phyloP scores from a whole-genome alignment of 1,140 invertebrate species.

The Pachyrhynchus sulphureomaculatus region DNA sequence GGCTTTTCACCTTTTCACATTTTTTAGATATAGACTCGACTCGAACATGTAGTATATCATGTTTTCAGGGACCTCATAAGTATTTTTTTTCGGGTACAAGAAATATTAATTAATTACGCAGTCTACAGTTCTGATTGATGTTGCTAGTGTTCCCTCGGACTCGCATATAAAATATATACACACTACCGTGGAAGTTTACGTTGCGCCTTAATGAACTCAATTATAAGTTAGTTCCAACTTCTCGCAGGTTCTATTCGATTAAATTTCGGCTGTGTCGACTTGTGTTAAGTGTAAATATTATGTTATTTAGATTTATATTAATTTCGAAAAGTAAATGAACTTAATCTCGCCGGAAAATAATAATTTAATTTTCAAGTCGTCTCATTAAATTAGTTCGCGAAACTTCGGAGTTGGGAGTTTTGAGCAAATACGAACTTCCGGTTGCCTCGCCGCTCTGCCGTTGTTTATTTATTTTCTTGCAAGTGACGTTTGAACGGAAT shows the following conservation, averaged over 20 bases:
- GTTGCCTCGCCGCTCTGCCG: no score
- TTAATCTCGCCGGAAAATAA: constrained; percentile 33
- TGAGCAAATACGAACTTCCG: constrained; percentile 15
- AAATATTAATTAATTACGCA: no score
- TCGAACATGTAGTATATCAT: no score
- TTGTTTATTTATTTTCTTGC: no score
- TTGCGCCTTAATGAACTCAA: constrained; percentile 26
- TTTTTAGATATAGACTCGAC: no score
- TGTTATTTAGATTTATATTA: constrained; percentile 32
- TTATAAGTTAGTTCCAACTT: constrained; percentile 23
- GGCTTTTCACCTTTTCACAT: no score
- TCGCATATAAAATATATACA: neutral
- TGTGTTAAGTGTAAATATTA: constrained; percentile 31
- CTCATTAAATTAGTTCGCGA: constrained; percentile 30
- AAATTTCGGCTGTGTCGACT: constrained; percentile 31
- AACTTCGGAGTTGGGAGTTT: constrained; percentile 3
- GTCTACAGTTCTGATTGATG: no score
- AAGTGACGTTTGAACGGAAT: no score
- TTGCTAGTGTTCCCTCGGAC: no score
- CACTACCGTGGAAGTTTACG: constrained; percentile 6
- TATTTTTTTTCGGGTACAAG: no score
- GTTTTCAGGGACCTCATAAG: no score
- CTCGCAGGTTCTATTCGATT: constrained; percentile 27
- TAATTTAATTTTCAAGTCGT: constrained; percentile 30
- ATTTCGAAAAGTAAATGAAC: constrained; percentile 33